Conservation (phyloP, 1,140 invertebrate species). For the Drosophila funebris region DNA sequence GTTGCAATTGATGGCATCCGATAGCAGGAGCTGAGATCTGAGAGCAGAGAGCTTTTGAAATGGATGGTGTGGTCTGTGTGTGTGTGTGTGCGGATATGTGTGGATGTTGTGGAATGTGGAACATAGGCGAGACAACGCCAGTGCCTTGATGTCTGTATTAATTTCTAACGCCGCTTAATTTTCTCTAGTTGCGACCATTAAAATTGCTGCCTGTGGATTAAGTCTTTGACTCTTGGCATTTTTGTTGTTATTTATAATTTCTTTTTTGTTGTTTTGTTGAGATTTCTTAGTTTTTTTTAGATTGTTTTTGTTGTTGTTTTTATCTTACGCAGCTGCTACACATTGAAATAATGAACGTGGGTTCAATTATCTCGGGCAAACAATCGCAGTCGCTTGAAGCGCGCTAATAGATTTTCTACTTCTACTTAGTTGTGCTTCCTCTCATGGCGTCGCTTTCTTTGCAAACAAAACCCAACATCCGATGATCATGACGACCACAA, state of each 20-base stretch:
- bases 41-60: constrained; percentile 28
- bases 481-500: not conserved
- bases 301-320: constrained; percentile 1
- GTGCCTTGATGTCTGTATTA: constrained; percentile 63
- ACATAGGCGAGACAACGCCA: constrained; percentile 23
- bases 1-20: constrained; percentile 79
- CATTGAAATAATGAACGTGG: constrained; percentile 81
- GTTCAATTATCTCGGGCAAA: constrained; percentile 79
- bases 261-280: constrained; percentile 1
- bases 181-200: constrained; percentile 61
- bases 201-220: constrained; percentile 44
- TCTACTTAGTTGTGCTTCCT: constrained; percentile 40
- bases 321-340: constrained; percentile 47
- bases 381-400: constrained; percentile 69
- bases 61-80: not conserved
- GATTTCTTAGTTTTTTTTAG: constrained; percentile 7
- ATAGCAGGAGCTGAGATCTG: constrained; percentile 63
- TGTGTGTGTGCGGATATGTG: not conserved
- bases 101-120: constrained; percentile 30
- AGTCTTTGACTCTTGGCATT: constrained; percentile 37
- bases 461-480: constrained; percentile 59
- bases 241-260: not conserved
- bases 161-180: constrained; percentile 80
- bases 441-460: constrained; percentile 64
- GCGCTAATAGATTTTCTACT: constrained; percentile 80